Conservation (phyloP, 2,797 vertebrate species). For the Leuciscus waleckii region DNA sequence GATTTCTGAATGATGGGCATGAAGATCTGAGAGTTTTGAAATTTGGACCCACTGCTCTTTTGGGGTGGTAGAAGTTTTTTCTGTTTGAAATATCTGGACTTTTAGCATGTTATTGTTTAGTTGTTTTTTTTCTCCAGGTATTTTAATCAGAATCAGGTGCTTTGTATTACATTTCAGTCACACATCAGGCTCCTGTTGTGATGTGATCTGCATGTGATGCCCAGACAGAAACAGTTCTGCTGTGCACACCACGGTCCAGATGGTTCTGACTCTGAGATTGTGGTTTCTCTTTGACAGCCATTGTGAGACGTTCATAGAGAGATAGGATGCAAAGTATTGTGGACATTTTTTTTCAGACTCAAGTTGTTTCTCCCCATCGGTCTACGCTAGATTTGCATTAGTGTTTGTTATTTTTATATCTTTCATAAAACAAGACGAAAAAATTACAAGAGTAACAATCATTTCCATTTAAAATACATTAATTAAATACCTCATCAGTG, state of each 20-base stretch:
- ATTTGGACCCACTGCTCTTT: constrained; percentile 40
- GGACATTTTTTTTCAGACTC: neutral
- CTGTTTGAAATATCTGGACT: constrained; percentile 61
- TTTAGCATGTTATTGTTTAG: constrained; percentile 45
- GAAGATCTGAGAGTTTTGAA: constrained; percentile 53
- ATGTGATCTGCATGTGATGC: constrained; percentile 30
- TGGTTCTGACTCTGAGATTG: constrained; percentile 22
- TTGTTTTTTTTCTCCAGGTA: constrained; percentile 29
- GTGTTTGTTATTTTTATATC: neutral
- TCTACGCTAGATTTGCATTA: neutral
- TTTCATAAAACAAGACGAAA: neutral
- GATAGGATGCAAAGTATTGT: constrained; percentile 6
- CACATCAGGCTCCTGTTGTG: constrained; percentile 3
- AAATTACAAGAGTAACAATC: neutral
- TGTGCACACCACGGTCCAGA: constrained; percentile 32
- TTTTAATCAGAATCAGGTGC: constrained; percentile 35
- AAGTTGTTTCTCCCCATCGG: neutral
- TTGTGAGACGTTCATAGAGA: constrained; percentile 1
- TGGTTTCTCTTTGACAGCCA: constrained; percentile 16
- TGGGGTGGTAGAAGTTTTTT: neutral
- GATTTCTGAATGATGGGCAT: constrained; percentile 62
- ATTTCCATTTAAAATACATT: constrained; percentile 1
- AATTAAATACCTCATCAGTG: constrained; percentile 16
- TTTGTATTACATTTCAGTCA: constrained; percentile 6
- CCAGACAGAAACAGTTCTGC: constrained; percentile 30